These are phyloP conservation scores for Perccottus glenii DNA, from an alignment of 2,113 vertebrate species.

Conservation along the genomic window DNA sequence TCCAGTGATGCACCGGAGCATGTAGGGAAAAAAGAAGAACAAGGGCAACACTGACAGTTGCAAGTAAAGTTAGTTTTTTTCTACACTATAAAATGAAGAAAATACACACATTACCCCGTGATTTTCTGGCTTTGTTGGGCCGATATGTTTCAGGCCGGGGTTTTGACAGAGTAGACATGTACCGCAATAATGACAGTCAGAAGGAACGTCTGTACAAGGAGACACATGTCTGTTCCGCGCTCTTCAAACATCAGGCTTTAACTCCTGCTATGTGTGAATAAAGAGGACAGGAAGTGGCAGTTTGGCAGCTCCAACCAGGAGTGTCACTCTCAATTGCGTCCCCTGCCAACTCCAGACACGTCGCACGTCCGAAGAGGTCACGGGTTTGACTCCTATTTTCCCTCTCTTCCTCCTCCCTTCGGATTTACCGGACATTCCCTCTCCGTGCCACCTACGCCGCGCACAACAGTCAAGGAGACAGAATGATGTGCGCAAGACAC, in stretches of 20 bases:
- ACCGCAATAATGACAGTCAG: slow-evolving; percentile 78
- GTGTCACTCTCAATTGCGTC: slow-evolving; percentile 83
- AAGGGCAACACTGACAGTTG: slow-evolving; percentile 35
- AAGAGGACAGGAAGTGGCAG: slow-evolving; percentile 84
- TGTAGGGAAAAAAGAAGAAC: slow-evolving; percentile 39
- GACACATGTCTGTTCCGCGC: slow-evolving; percentile 82
- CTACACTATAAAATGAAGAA: slow-evolving; percentile 41
- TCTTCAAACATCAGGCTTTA: slow-evolving; percentile 78
- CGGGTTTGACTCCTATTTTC: slow-evolving; percentile 65
- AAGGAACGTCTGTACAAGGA: slow-evolving; percentile 73
- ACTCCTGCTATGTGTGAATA: slow-evolving; percentile 82
- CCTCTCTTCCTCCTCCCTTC: slow-evolving; percentile 34
- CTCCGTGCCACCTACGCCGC: slow-evolving; percentile 68
- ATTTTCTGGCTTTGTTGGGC: slow-evolving; percentile 39
- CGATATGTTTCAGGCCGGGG: slow-evolving; percentile 40
- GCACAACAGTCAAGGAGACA: slow-evolving; percentile 63
- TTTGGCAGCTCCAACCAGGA: slow-evolving; percentile 85
- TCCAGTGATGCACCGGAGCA: slow-evolving; percentile 59
- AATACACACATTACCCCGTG: slow-evolving; percentile 14
- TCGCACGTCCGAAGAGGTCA: slow-evolving; percentile 77
- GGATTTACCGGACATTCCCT: slow-evolving; percentile 63
- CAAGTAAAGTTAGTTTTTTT: slow-evolving; percentile 56
- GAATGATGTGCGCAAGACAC: slow-evolving; percentile 72
- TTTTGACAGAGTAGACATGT: slow-evolving; percentile 70
- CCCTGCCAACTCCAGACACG: slow-evolving; percentile 81